Base-by-base conservation (phyloP, 1,140 invertebrate genomes). In the Cydia pomonella region DNA sequence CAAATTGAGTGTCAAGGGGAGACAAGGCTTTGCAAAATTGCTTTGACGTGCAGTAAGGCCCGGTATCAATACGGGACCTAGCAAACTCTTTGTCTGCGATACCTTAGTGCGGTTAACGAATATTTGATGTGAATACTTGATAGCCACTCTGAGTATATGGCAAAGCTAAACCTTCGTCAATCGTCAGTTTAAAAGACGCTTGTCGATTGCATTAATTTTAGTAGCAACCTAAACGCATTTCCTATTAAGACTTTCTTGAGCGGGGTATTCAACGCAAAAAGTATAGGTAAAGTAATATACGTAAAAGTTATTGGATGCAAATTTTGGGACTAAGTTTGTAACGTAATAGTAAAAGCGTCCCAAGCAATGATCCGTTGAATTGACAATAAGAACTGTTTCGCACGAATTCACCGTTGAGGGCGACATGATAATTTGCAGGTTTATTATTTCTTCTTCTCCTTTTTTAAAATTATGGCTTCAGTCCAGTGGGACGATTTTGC, bases 1-100 rank as follows among this genome's bases (percentile, higher is more conserved):
- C 25, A 66, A 66, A 66, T 66, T 66, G 63, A 66, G 63, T 66
- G 63, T 66, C 63, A 66, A 66, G 63, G 25, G 25, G 27, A 66
- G 25, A 66, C 63, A 66, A 66, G 27, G 27, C 63, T n/a, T 1
- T 16, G 27, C 63, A 66, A 66, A 53, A 29, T 66, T 66, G 25
- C 63, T 66, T 66, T 66, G 63, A 27, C 63, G 63, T 33, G 62
- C 63, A 66, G 63, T 16, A 7, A 53, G 50, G 50, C 50, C 27
- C 13, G 63, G 3, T 25, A 13, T 66, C 63, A 66, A 66, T 66
- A 29, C 27, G 63, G 63, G 63, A 53, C 44, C 44, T 47, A 53
- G 16, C 50, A 7, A 2, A 66, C 27, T 66, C 63, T 66, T 66
- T 33, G 63, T 64, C n/a, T 18, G 63, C 63, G 27, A 27, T 66